These are phyloP conservation scores for Clanis bilineata DNA, from an alignment of 2,888 invertebrate genomes.

Conservation along the genomic window DNA sequence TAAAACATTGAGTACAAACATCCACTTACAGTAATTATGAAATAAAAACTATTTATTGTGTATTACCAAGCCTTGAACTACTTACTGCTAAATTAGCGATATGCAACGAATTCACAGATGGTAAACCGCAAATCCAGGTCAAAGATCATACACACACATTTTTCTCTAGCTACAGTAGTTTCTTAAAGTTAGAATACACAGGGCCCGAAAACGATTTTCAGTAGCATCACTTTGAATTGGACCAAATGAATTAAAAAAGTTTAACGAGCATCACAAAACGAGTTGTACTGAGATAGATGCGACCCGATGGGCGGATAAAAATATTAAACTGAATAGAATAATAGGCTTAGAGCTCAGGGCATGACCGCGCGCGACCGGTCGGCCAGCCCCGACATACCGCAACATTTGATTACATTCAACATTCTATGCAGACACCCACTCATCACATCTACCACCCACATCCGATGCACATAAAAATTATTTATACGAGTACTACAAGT, in stretches of 20 bases:
- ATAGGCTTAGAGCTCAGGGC: conserved; percentile 7
- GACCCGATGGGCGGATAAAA: conserved; percentile 4
- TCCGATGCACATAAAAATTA: conserved; percentile 45
- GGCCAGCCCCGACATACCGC: conserved; percentile 33
- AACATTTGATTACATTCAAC: conserved; percentile 54
- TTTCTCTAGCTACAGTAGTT: not conserved
- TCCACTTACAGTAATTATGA: not conserved
- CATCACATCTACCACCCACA: conserved; percentile 59
- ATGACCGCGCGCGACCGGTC: conserved; percentile 35
- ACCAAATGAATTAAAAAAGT: not conserved
- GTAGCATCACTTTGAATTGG: not conserved
- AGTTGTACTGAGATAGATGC: not conserved
- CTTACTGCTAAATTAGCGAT: conserved; percentile 9
- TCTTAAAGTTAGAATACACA: too few relatives aligned
- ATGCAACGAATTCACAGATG: not conserved
- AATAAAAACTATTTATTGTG: not conserved
- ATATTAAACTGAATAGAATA: conserved; percentile 8
- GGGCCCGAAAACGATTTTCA: not conserved
- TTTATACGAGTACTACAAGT: conserved; percentile 37
- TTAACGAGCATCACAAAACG: not conserved
- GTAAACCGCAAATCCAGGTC: not conserved
- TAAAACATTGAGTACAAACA: not conserved
- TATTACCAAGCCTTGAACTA: conserved; percentile 7
- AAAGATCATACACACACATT: not conserved
- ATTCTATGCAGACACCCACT: conserved; percentile 58